phyloP scores from a whole-genome alignment of 2,888 invertebrate genomes.

The Camponotus fellah region DNA sequence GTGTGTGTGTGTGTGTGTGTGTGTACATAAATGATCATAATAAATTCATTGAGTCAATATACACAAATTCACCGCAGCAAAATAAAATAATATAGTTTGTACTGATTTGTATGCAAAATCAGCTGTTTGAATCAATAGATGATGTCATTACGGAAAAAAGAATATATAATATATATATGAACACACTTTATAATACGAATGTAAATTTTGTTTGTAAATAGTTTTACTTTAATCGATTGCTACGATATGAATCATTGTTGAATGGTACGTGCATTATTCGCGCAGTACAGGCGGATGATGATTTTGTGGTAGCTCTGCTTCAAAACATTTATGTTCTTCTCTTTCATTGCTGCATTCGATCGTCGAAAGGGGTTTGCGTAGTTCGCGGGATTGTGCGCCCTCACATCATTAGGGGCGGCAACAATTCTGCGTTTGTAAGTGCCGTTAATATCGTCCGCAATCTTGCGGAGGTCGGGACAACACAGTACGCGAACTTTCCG shows the following conservation, averaged over 20 bases:
- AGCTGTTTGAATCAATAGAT: neutral
- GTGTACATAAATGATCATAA: conserved; percentile 1
- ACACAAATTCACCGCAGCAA: neutral
- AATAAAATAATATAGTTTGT: neutral
- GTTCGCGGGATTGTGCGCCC: neutral
- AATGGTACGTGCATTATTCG: conserved; percentile 6
- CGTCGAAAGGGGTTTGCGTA: neutral
- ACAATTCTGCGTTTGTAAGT: conserved; percentile 30
- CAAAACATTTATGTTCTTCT: neutral
- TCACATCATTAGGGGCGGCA: neutral
- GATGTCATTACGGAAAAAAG: neutral
- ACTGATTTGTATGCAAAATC: neutral
- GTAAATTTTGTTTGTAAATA: neutral
- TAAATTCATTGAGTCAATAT: conserved; percentile 26
- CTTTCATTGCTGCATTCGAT: neutral
- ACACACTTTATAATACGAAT: neutral
- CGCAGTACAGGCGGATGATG: neutral
- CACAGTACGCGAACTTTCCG: conserved; percentile 42
- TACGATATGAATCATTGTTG: neutral
- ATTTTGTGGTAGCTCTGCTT: neutral
- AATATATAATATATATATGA: neutral
- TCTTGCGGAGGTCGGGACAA: conserved; percentile 29
- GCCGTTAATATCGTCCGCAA: conserved; percentile 53
- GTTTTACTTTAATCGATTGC: neutral
- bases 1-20: no score